Base-by-base conservation (phyloP, 1,140 invertebrate genomes). In the Samia ricini region DNA sequence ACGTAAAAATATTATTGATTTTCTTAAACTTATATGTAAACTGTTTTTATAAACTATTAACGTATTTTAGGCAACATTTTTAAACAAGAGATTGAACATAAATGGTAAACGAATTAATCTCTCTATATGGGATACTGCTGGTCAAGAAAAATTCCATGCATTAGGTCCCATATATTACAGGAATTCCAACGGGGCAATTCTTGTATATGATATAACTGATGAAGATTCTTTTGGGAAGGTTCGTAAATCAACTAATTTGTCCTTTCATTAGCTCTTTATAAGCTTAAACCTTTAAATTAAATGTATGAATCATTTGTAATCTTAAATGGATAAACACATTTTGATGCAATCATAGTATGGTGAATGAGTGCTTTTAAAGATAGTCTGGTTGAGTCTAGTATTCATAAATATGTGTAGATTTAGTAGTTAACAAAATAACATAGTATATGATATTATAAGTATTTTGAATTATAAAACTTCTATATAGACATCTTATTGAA, bases 191-290 rank as follows among this genome's bases (percentile, higher is more conserved):
- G 99, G 99, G 71, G 99, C 99, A 52, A 95, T 99, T 72, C 93
- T 99, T 64, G 98, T 99, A 5, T 99, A 99, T 90, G 99, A 99
- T 90, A 99, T 99, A 55, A 99, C 98, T 54, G 98, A 99, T 92
- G 94, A 97, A 89, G 96, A 98, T 81, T 99, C 98, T 2, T 99
- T 99, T 91, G 94, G 96, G 85, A 99, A 99, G 92, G 98, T 98
- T 5, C n/a, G 33, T 15, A 42, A 42, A 1, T 3, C 26, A 91
- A 83, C 29, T n/a, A n/a, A n/a, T n/a, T 26, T 26, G 26, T 26
- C 26, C 26, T 26, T 26, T 3, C 26, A 26, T 26, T 26, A 26
- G 3, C 26, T 26, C 26, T 26, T 8, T 26, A 3, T 3, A 26
- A 42, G 15, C 10, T 42, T 1, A 5, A 29, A 29, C 26, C 1